A percentile compares a stretch with the other conserved stretches of the same genome.
Evolutionary conservation across 2,797 vertebrate species (phyloP).

Genomic region (Tenualosa ilisha): DNA sequence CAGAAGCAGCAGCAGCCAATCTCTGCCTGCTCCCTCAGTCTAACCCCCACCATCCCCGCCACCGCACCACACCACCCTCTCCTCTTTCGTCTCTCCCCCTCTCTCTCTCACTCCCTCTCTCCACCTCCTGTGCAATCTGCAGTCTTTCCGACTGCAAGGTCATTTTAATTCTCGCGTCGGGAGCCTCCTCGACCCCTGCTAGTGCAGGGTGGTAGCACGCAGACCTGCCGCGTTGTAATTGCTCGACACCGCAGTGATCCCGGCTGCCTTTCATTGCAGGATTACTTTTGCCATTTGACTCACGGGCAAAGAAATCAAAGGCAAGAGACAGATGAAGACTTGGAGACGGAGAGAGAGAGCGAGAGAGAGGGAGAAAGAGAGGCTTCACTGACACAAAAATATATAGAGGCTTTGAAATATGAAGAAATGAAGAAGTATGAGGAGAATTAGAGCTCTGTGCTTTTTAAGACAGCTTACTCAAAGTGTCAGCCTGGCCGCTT

Average conservation of each 20-base stretch:
- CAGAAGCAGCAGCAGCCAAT: neutral
- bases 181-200: neutral
- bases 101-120: conserved; percentile 18
- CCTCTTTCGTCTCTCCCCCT: neutral
- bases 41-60: neutral
- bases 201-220: neutral
- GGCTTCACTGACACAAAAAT: neutral
- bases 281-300: conserved; percentile 34
- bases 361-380: neutral
- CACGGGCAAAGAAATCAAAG: conserved; percentile 13
- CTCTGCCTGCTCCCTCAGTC: neutral
- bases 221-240: neutral
- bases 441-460: neutral
- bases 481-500: neutral
- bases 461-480: neutral
- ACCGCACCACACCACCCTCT: neutral
- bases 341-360: neutral
- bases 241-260: neutral
- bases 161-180: conserved; percentile 27
- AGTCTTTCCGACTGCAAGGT: conserved; percentile 32
- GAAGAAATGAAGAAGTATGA: neutral
- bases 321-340: neutral
- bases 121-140: conserved; percentile 19
- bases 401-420: neutral
- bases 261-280: conserved; percentile 25